Percentiles rank a stretch among this genome's conserved stretches.
Evolutionary conservation across 1,140 invertebrate genomes (phyloP).

Genomic region (Anastatus disparis): DNA sequence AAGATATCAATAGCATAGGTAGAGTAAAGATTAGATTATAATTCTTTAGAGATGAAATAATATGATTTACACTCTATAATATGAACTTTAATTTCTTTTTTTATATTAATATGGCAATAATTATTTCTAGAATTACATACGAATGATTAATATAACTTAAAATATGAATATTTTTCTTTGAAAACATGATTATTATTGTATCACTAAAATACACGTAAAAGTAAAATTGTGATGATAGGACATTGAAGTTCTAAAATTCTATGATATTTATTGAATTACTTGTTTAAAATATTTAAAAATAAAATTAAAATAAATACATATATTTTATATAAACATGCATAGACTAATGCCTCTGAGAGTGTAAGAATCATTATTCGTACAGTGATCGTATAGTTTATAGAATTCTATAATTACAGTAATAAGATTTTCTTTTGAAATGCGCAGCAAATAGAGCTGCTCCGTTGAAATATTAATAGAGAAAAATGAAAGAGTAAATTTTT

Average conservation of each 20-base stretch:
- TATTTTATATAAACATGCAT: not conserved
- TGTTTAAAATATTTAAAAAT: not conserved
- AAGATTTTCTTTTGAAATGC: slow-evolving; percentile 5
- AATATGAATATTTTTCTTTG: no score
- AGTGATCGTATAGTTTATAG: not conserved
- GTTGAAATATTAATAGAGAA: slow-evolving; percentile 5
- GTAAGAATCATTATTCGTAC: not conserved
- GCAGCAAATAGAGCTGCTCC: slow-evolving; percentile 14
- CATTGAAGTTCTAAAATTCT: no score
- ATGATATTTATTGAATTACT: no score
- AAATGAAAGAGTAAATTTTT: not conserved
- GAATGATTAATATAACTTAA: no score
- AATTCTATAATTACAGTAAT: slow-evolving; percentile 5
- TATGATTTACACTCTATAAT: not conserved
- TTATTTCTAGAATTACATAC: no score
- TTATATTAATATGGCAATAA: no score
- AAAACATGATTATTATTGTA: no score
- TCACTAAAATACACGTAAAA: no score
- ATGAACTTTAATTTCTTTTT: no score
- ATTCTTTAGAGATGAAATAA: slow-evolving; percentile 28
- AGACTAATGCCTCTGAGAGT: not conserved
- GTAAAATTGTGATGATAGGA: no score
- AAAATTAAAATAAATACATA: not conserved
- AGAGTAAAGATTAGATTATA: slow-evolving; percentile 31
- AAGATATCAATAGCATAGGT: slow-evolving; percentile 25